These are phyloP conservation scores for Dynastes maya DNA, from an alignment of 2,888 invertebrate genomes.

Conservation along the genomic window DNA sequence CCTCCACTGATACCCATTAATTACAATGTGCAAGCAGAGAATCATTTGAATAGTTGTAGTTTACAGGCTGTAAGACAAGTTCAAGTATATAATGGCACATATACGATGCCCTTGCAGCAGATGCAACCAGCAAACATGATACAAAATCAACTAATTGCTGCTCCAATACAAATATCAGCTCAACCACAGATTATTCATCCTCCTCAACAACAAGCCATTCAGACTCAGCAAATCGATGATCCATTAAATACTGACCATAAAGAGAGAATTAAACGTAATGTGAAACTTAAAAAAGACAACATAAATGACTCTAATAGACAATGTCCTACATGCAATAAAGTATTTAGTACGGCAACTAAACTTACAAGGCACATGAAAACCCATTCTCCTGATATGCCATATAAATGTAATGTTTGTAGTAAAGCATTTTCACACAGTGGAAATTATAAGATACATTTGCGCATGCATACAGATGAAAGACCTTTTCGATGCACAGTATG, in stretches of 20 bases:
- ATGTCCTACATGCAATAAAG: conserved; percentile 67
- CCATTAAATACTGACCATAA: conserved; percentile 48
- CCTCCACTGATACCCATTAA: conserved; percentile 63
- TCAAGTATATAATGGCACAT: conserved; percentile 65
- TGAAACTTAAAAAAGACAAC: conserved; percentile 58
- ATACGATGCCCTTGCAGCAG: conserved; percentile 64
- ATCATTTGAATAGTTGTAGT: conserved; percentile 62
- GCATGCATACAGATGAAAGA: conserved; percentile 69
- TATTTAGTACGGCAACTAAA: conserved; percentile 67
- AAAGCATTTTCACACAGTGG: conserved; percentile 70
- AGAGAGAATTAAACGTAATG: conserved; percentile 52
- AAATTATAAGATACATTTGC: conserved; percentile 69
- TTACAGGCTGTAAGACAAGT: conserved; percentile 65
- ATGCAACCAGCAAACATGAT: conserved; percentile 61
- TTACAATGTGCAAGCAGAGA: conserved; percentile 64
- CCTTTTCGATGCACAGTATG: conserved; percentile 70
- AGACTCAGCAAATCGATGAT: conserved; percentile 13
- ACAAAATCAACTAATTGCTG: conserved; percentile 60
- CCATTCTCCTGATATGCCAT: conserved; percentile 68
- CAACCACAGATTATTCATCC: conserved; percentile 55
- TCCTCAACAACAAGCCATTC: conserved; percentile 40
- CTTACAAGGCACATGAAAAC: conserved; percentile 69
- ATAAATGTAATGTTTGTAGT: conserved; percentile 69
- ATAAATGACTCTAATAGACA: conserved; percentile 62
- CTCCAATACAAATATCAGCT: conserved; percentile 54